A percentile compares a stretch with the other conserved stretches of the same genome.
Evolutionary conservation across 2,797 vertebrate species (phyloP).

Genomic region (Sardinella longiceps): DNA sequence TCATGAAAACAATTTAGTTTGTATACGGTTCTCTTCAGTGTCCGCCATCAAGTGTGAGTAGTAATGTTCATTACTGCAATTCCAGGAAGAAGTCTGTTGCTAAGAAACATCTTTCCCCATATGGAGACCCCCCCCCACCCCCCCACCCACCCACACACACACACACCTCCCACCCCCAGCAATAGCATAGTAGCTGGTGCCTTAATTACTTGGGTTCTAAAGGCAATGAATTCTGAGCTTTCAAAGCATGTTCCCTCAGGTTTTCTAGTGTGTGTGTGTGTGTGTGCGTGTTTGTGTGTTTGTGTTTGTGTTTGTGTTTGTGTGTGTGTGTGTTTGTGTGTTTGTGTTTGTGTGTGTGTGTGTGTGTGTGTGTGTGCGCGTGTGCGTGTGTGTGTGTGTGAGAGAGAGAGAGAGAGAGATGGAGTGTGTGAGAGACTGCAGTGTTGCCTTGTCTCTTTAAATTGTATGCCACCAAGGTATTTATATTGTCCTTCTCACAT

Average conservation of each 20-base stretch:
- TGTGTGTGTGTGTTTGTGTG: too few species aligned
- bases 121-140: too few species aligned
- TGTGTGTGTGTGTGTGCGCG: neutral
- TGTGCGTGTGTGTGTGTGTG: too few species aligned
- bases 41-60: neutral
- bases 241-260: neutral
- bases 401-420: too few species aligned
- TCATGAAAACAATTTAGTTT: neutral
- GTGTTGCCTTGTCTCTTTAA: neutral
- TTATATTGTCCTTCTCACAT: neutral
- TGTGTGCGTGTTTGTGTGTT: neutral
- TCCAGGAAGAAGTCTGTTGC: neutral
- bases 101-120: constrained; percentile 4
- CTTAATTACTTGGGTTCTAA: constrained; percentile 8
- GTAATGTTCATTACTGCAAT: neutral
- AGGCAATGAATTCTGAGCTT: constrained; percentile 4
- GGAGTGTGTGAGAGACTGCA: neutral
- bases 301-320: neutral
- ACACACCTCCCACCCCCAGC: too few species aligned
- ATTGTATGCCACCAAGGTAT: neutral
- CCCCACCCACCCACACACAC: too few species aligned
- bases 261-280: neutral
- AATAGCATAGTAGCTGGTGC: neutral
- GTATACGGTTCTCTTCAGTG: neutral
- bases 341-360: neutral